phyloP scores from a whole-genome alignment of 2,113 vertebrate species.

The Pomatorhinus ruficollis region DNA sequence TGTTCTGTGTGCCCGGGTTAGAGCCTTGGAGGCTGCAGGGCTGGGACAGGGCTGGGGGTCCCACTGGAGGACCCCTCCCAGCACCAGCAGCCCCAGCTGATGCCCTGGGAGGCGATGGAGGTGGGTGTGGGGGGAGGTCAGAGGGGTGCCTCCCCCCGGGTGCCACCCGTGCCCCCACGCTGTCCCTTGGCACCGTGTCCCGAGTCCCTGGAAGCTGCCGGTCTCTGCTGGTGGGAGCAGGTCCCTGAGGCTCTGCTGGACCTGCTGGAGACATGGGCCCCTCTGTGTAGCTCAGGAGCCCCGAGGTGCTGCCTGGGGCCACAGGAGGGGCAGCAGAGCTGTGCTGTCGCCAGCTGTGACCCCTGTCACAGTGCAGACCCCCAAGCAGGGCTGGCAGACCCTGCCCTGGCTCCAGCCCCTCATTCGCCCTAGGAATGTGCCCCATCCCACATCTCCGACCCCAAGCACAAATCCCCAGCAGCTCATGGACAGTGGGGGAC shows the following conservation, averaged over 20 bases:
- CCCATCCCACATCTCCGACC: background rate
- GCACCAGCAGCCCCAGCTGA: background rate
- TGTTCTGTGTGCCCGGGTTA: background rate
- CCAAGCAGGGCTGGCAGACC: rapidly evolving
- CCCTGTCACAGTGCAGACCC: background rate
- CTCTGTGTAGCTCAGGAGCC: background rate
- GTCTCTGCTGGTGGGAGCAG: too few relatives aligned
- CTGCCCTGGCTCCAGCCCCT: background rate
- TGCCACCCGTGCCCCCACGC: background rate
- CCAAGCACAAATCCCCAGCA: background rate
- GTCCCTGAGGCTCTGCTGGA: rapidly evolving
- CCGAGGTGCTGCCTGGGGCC: too few relatives aligned
- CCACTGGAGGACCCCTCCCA: rapidly evolving
- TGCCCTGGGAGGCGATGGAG: rapidly evolving
- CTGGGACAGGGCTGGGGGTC: background rate
- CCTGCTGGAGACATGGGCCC: background rate
- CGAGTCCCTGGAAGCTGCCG: background rate
- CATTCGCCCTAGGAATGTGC: background rate
- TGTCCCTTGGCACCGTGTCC: rapidly evolving
- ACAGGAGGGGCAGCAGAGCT: background rate
- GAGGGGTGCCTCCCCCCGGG: rapidly evolving
- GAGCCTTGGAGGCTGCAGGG: background rate
- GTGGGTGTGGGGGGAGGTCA: background rate
- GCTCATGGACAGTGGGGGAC: background rate
- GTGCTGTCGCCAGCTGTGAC: background rate